These are phyloP conservation scores for Staurois parvus DNA, from an alignment of 2,797 vertebrate species.

Conservation along the genomic window DNA sequence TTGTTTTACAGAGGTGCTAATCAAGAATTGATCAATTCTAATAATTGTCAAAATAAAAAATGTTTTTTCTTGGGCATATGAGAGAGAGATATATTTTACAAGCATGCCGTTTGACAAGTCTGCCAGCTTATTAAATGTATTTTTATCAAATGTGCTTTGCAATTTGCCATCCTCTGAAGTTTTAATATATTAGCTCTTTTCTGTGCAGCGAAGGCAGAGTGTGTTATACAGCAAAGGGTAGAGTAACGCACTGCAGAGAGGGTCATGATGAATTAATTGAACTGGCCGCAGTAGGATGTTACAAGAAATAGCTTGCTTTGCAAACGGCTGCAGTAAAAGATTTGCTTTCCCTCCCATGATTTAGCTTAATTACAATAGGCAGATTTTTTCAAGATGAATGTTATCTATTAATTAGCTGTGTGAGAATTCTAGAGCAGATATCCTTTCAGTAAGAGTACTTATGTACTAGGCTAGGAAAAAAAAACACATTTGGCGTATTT, in stretches of 20 bases:
- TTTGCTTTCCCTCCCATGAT: not conserved
- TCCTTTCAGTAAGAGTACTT: too few relatives aligned
- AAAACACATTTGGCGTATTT: too few relatives aligned
- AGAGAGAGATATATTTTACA: constrained; percentile 1
- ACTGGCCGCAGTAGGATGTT: constrained; percentile 27
- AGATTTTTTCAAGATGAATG: not conserved
- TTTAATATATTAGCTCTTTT: constrained; percentile 16
- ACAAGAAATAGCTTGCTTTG: constrained; percentile 12
- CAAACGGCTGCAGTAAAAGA: constrained; percentile 24
- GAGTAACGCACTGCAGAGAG: constrained; percentile 49
- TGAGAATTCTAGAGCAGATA: too few relatives aligned
- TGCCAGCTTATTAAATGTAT: constrained; percentile 10
- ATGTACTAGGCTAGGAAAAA: too few relatives aligned
- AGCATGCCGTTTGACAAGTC: not conserved
- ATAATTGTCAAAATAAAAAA: not conserved
- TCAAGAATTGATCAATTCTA: not conserved
- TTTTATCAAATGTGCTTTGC: not conserved
- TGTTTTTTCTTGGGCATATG: constrained; percentile 9
- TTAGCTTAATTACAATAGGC: not conserved
- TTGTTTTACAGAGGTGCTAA: not conserved
- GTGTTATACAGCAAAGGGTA: constrained; percentile 1
- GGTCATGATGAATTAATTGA: constrained; percentile 43
- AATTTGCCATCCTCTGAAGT: constrained; percentile 3
- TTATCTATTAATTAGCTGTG: not conserved
- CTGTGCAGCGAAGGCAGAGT: constrained; percentile 28